Percentiles rank a stretch among this genome's conserved stretches.
These are phyloP conservation scores for Drosophila subpulchrella DNA, from an alignment of 1,140 invertebrate species.

Conservation along the genomic window DNA sequence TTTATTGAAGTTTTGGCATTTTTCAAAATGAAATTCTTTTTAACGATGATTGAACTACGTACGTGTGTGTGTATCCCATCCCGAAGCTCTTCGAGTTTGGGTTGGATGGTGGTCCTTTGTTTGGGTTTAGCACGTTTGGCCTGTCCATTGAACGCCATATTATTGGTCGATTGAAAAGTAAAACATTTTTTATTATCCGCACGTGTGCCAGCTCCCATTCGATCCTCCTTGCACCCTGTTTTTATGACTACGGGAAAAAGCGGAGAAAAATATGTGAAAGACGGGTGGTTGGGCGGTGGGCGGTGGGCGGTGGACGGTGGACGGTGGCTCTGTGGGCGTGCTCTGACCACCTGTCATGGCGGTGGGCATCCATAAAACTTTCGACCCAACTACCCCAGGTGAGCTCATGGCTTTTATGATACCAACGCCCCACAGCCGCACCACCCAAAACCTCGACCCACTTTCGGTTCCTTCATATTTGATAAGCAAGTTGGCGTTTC, in stretches of 20 bases:
- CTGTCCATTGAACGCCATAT: conserved; percentile 79
- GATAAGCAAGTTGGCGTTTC: conserved; percentile 69
- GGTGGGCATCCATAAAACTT: conserved; percentile 70
- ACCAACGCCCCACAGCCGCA: conserved; percentile 10
- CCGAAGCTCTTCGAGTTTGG: conserved; percentile 6
- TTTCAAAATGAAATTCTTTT: conserved; percentile 83
- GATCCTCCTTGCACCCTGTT: conserved; percentile 14
- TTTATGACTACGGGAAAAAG: conserved; percentile 65
- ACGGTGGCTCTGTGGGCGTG: conserved; percentile 35
- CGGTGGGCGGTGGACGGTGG: neutral
- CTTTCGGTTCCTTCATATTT: conserved; percentile 79
- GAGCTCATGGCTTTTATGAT: conserved; percentile 80
- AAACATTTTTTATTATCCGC: conserved; percentile 82
- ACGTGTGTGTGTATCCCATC: conserved; percentile 38
- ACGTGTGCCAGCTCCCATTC: conserved; percentile 68
- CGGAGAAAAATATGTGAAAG: conserved; percentile 45
- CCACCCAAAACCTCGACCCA: conserved; percentile 53
- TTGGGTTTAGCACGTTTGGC: conserved; percentile 71
- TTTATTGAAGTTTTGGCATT: conserved; percentile 81
- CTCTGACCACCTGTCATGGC: conserved; percentile 67
- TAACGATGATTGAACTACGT: conserved; percentile 77
- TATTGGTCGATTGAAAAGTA: conserved; percentile 83
- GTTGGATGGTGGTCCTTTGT: conserved; percentile 40
- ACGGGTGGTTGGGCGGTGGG: conserved; percentile 3
- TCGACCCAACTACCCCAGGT: conserved; percentile 75